Evolutionary conservation across 1,140 invertebrate genomes (phyloP).

Genomic region (Caenorhabditis brenneri): DNA sequence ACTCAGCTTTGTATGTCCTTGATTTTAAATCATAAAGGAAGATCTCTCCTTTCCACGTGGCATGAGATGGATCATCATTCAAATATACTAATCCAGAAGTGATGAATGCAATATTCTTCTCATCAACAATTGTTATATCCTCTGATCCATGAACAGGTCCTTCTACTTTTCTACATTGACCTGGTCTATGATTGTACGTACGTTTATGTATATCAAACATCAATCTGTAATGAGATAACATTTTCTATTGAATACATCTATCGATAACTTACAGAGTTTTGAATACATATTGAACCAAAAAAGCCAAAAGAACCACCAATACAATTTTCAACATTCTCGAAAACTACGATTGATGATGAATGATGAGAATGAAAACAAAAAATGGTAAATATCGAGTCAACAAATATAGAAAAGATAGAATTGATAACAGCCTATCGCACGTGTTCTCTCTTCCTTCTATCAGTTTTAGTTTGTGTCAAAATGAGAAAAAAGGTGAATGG

Average conservation of each 20-base stretch:
- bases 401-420: neutral
- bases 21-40: neutral
- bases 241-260: neutral
- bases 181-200: constrained; percentile 9
- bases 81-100: constrained; percentile 23
- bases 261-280: constrained; percentile 13
- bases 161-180: constrained; percentile 11
- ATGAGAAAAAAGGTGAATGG: neutral
- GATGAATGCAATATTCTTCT: neutral
- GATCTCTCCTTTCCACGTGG: constrained; percentile 13
- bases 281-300: constrained; percentile 20
- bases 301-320: neutral
- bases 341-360: neutral
- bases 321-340: constrained; percentile 2
- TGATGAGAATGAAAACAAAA: neutral
- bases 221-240: neutral
- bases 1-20: neutral
- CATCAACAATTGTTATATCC: constrained; percentile 3
- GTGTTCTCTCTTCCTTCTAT: neutral
- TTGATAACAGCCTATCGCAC: neutral
- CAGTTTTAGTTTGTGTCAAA: constrained; percentile 12
- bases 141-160: constrained; percentile 26
- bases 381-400: neutral
- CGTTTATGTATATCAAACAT: constrained; percentile 12
- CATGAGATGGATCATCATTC: neutral